A percentile compares a stretch with the other conserved stretches of the same genome.
These are phyloP conservation scores for Sorex fumeus DNA, from an alignment of 2,113 vertebrate species.

Conservation along the genomic window DNA sequence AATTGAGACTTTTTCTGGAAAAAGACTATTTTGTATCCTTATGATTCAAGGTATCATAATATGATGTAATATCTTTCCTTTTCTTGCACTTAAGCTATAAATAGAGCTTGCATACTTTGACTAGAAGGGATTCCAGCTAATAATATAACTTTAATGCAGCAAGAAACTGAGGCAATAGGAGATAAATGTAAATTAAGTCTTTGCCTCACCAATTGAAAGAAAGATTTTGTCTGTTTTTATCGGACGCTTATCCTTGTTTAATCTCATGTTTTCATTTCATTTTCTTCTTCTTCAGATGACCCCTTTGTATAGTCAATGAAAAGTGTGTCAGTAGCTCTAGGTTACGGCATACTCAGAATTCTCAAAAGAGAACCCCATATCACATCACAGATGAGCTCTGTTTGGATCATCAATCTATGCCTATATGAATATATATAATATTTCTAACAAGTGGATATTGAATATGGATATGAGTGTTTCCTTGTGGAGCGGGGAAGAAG, in stretches of 20 bases:
- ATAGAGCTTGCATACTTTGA: neutral
- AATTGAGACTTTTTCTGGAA: neutral
- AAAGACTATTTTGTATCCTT: neutral
- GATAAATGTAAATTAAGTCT: too few species aligned
- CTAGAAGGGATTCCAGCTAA: neutral
- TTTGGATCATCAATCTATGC: neutral
- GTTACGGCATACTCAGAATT: neutral
- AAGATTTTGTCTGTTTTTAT: neutral
- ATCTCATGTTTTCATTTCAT: constrained; percentile 32
- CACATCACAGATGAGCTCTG: neutral
- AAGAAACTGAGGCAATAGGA: neutral
- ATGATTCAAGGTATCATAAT: neutral
- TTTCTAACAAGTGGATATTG: neutral
- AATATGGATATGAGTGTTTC: neutral
- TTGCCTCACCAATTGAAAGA: neutral
- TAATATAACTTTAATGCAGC: neutral
- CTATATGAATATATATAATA: neutral
- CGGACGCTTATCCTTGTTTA: neutral
- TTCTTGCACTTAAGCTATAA: neutral
- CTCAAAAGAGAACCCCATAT: neutral
- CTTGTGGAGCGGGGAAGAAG: neutral
- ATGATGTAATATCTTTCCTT: neutral
- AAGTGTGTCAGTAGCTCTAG: neutral
- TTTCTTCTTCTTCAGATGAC: neutral
- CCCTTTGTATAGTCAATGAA: neutral